Evolutionary conservation across 2,113 vertebrate genomes (phyloP).

Genomic region (Thalassoma bifasciatum): DNA sequence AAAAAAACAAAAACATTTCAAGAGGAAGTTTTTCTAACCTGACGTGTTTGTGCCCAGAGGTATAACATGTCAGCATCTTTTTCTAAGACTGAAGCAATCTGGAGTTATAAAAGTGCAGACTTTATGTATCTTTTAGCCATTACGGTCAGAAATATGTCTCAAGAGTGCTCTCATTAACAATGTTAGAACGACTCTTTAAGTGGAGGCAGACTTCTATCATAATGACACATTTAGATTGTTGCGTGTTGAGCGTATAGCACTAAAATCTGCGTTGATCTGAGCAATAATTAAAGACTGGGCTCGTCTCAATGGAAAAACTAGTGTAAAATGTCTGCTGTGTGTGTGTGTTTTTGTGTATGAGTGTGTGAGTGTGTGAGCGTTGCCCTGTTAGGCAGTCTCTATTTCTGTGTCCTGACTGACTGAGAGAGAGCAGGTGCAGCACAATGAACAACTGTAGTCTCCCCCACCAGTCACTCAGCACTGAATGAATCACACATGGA

Average conservation of each 20-base stretch:
- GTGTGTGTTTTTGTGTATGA: too few relatives aligned
- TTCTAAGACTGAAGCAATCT: too few relatives aligned
- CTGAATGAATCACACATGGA: slow-evolving; percentile 35
- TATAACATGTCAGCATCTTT: too few relatives aligned
- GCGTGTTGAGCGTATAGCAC: not conserved
- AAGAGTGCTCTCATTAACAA: too few relatives aligned
- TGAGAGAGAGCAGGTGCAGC: slow-evolving; percentile 72
- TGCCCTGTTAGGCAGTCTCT: slow-evolving; percentile 62
- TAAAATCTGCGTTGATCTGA: not conserved
- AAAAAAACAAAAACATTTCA: too few relatives aligned
- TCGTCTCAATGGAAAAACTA: slow-evolving; percentile 44
- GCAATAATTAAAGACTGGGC: slow-evolving; percentile 2
- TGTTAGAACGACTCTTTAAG: not conserved
- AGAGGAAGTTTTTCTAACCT: too few relatives aligned
- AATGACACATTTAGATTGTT: not conserved
- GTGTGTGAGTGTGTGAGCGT: slow-evolving; percentile 31
- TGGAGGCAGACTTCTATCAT: not conserved
- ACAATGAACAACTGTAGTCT: slow-evolving; percentile 72
- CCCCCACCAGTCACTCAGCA: slow-evolving; percentile 20
- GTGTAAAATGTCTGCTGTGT: slow-evolving; percentile 34
- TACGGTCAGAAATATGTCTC: too few relatives aligned
- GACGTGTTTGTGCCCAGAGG: too few relatives aligned
- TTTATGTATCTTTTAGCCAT: too few relatives aligned
- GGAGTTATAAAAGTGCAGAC: too few relatives aligned
- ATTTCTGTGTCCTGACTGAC: slow-evolving; percentile 72